Conservation (phyloP, 2,113 vertebrate species). For the Morone saxatilis region DNA sequence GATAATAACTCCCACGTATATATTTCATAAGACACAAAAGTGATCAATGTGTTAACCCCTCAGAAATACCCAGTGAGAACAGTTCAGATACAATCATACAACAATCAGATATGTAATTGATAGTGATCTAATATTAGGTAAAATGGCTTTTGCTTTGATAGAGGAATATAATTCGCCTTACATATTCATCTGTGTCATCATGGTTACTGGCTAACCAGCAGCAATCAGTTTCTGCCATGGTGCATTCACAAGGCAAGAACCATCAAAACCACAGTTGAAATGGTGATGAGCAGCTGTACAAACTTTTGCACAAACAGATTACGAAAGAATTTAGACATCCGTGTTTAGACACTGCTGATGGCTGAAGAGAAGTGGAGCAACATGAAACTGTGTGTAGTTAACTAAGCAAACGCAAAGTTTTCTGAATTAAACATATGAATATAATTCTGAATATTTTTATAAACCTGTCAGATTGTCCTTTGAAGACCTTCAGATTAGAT, state of each 20-base stretch:
- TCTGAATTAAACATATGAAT: background rate
- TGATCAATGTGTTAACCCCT: constrained; percentile 47
- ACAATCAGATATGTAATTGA: constrained; percentile 39
- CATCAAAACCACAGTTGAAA: background rate
- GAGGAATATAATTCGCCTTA: background rate
- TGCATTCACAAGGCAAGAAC: background rate
- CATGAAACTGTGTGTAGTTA: background rate
- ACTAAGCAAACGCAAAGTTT: background rate
- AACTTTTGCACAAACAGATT: background rate
- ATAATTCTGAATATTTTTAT: background rate
- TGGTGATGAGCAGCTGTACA: background rate
- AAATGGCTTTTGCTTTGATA: background rate
- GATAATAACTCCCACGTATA: constrained; percentile 6
- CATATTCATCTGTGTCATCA: background rate
- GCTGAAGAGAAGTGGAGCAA: constrained; percentile 1
- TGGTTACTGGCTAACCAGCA: background rate
- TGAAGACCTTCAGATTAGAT: background rate
- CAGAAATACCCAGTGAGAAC: background rate
- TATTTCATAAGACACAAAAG: constrained; percentile 30
- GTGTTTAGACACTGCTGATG: background rate
- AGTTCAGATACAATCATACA: background rate
- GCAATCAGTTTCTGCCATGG: background rate
- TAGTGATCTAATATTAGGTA: background rate
- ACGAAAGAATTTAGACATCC: background rate
- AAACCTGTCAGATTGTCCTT: constrained; percentile 1